Conservation (phyloP, 2,113 vertebrate genomes). For the Chrysochloris asiatica region DNA sequence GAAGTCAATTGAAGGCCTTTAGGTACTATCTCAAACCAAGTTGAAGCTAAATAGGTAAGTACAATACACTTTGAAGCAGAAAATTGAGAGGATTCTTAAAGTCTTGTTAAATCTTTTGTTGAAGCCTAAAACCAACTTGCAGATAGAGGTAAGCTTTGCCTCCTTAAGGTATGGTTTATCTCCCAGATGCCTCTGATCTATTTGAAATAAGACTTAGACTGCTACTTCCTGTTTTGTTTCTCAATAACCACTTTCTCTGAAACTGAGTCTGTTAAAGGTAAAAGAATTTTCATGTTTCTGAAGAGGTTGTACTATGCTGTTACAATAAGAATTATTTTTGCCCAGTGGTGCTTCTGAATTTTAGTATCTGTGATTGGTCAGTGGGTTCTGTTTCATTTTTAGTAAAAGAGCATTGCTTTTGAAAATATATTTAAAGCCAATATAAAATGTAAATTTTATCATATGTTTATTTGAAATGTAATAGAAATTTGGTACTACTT, state of each 20-base stretch:
- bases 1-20: slow-evolving; percentile 1
- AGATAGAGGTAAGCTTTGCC: neutral
- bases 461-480: slow-evolving; percentile 3
- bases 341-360: neutral
- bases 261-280: slow-evolving; percentile 37
- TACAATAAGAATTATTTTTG: neutral
- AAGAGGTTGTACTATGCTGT: neutral
- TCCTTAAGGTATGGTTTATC: neutral
- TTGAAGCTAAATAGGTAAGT: neutral
- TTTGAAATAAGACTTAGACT: slow-evolving; percentile 17
- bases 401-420: neutral
- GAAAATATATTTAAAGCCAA: neutral
- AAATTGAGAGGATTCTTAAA: neutral
- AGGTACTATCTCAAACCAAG: neutral
- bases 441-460: neutral
- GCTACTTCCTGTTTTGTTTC: slow-evolving; percentile 33
- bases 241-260: neutral
- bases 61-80: neutral
- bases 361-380: neutral
- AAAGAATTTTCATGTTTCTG: slow-evolving; percentile 47
- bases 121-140: neutral
- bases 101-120: slow-evolving; percentile 1
- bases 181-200: neutral
- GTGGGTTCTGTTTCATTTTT: neutral
- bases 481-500: neutral